A percentile compares a stretch with the other conserved stretches of the same genome.
Evolutionary conservation across 1,140 invertebrate genomes (phyloP).

Genomic region (Solen grandis): DNA sequence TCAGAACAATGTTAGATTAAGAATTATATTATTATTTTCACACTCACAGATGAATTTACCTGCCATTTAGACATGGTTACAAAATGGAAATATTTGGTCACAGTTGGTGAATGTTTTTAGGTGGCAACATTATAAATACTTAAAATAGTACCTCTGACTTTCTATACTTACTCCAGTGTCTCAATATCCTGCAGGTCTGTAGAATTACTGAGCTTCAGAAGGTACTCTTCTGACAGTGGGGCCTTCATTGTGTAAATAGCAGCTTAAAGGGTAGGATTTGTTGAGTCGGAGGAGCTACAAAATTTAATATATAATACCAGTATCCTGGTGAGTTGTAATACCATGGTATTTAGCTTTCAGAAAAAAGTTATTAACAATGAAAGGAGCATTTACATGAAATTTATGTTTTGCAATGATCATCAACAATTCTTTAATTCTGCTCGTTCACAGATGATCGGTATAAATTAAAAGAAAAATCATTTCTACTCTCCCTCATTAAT

Average conservation of each 20-base stretch:
- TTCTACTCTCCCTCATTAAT: too few species aligned
- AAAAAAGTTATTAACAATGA: too few species aligned
- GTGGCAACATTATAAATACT: background rate
- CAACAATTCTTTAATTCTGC: too few species aligned
- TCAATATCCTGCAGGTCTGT: conserved; percentile 4
- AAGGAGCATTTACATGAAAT: too few species aligned
- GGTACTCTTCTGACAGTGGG: conserved; percentile 32
- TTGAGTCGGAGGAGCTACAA: too few species aligned
- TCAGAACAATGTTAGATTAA: background rate
- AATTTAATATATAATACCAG: too few species aligned
- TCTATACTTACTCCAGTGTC: conserved; percentile 30
- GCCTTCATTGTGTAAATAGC: conserved; percentile 45
- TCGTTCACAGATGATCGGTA: too few species aligned
- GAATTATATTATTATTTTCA: background rate
- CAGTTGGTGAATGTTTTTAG: background rate
- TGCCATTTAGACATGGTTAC: background rate
- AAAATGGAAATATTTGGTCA: background rate
- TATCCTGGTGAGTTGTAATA: too few species aligned
- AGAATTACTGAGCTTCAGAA: conserved; percentile 5
- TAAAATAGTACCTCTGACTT: background rate
- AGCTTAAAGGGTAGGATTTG: too few species aligned
- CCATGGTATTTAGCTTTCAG: too few species aligned
- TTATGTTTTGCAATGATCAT: too few species aligned
- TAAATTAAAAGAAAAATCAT: too few species aligned
- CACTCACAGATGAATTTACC: background rate